Conservation (phyloP, 2,888 invertebrate species). For the Chymomyza amoena region DNA sequence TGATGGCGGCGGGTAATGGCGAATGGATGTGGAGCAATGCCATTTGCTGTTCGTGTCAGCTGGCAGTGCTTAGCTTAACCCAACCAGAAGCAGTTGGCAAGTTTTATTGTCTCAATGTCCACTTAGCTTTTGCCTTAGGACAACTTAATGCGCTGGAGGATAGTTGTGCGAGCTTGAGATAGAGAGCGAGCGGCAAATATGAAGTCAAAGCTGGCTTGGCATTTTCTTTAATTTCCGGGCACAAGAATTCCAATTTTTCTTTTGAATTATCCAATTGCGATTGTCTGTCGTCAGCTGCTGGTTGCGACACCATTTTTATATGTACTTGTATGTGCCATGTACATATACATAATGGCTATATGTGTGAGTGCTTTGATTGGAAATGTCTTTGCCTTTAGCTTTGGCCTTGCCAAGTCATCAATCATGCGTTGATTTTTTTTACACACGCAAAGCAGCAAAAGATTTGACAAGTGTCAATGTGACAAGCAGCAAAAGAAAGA, state of each 20-base stretch:
- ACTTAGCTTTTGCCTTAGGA: constrained; percentile 65
- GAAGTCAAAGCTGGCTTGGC: constrained; percentile 56
- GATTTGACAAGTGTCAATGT: constrained; percentile 70
- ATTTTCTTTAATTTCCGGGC: constrained; percentile 65
- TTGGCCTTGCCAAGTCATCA: constrained; percentile 62
- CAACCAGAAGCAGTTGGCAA: constrained; percentile 54
- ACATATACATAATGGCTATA: constrained; percentile 50
- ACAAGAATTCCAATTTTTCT: constrained; percentile 41
- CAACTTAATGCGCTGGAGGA: constrained; percentile 48
- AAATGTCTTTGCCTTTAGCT: constrained; percentile 10
- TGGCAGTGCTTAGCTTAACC: constrained; percentile 8
- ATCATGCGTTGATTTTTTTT: constrained; percentile 69
- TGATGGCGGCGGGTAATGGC: background rate
- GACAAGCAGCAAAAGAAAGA: constrained; percentile 38
- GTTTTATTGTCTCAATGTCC: constrained; percentile 70
- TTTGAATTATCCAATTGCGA: background rate
- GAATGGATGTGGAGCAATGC: background rate
- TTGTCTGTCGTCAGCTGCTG: background rate
- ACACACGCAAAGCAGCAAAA: constrained; percentile 56
- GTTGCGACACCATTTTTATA: background rate
- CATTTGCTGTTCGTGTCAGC: constrained; percentile 13
- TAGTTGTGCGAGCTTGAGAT: background rate
- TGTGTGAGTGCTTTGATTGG: constrained; percentile 36
- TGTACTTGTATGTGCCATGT: background rate
- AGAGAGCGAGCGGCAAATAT: constrained; percentile 27